These are phyloP conservation scores for Amphipoea lucens DNA, from an alignment of 2,888 invertebrate species.

Conservation along the genomic window DNA sequence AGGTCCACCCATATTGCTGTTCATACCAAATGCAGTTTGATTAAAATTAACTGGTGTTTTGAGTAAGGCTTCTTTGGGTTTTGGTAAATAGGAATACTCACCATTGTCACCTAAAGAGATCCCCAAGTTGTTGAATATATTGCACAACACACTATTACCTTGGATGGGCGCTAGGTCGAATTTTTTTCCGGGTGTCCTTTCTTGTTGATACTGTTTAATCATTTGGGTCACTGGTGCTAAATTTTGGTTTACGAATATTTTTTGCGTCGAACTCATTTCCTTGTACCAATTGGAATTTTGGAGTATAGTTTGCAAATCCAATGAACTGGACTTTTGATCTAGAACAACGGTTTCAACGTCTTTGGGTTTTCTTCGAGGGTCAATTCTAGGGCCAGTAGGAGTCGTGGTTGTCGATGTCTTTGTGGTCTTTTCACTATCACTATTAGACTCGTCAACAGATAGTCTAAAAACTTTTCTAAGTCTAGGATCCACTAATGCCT, in stretches of 20 bases:
- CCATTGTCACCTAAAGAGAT: slow-evolving; percentile 91
- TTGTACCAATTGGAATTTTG: slow-evolving; percentile 93
- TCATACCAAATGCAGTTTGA: slow-evolving; percentile 81
- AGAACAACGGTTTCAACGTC: slow-evolving; percentile 75
- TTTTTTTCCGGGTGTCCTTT: slow-evolving; percentile 88
- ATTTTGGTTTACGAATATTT: slow-evolving; percentile 93
- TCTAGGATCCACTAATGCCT: slow-evolving; percentile 94
- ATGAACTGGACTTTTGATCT: slow-evolving; percentile 81
- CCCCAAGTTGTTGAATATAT: slow-evolving; percentile 91
- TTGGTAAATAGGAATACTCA: slow-evolving; percentile 87
- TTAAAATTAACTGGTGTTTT: slow-evolving; percentile 85
- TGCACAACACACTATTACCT: slow-evolving; percentile 88
- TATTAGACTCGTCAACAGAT: slow-evolving; percentile 91
- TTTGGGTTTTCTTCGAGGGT: slow-evolving; percentile 88
- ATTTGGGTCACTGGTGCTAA: slow-evolving; percentile 91
- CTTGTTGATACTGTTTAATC: slow-evolving; percentile 91
- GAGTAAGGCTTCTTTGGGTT: slow-evolving; percentile 86
- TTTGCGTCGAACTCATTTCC: slow-evolving; percentile 93
- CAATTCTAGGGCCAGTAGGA: slow-evolving; percentile 83
- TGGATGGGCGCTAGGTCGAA: slow-evolving; percentile 89
- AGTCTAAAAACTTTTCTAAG: slow-evolving; percentile 93
- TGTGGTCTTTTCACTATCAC: slow-evolving; percentile 89
- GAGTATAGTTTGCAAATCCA: slow-evolving; percentile 91
- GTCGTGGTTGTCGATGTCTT: slow-evolving; percentile 71
- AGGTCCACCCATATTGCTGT: slow-evolving; percentile 77